Conservation (phyloP, 2,113 vertebrate species). For the Mobula birostris region DNA sequence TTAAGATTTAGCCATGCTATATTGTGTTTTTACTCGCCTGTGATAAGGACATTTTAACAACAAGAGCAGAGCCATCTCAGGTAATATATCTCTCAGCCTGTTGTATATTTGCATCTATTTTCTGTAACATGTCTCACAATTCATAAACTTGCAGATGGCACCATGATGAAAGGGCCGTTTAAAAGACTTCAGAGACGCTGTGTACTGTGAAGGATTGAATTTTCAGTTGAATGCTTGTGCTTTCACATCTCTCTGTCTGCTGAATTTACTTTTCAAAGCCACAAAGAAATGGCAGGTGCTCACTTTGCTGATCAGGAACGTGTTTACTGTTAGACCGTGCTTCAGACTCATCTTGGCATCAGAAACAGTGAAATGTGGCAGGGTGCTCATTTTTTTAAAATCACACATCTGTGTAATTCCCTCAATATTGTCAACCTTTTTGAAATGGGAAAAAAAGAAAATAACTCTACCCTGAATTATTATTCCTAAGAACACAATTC, state of each 20-base stretch:
- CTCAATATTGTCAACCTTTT: neutral
- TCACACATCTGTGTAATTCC: neutral
- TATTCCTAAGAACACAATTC: neutral
- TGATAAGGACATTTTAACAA: constrained; percentile 61
- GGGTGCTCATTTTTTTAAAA: neutral
- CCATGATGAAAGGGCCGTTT: constrained; percentile 72
- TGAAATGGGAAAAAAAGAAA: neutral
- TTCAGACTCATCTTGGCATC: neutral
- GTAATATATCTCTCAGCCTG: constrained; percentile 63
- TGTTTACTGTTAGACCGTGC: constrained; percentile 47
- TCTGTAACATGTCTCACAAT: constrained; percentile 58
- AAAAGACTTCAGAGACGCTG: constrained; percentile 64
- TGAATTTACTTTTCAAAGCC: constrained; percentile 58
- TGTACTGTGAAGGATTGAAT: constrained; percentile 73
- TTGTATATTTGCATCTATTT: constrained; percentile 62
- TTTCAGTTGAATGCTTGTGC: constrained; percentile 72
- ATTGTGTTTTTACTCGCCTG: constrained; percentile 51
- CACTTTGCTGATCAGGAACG: constrained; percentile 49
- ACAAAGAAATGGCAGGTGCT: constrained; percentile 50
- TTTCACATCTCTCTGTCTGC: constrained; percentile 59
- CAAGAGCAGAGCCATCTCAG: constrained; percentile 57
- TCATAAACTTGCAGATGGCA: constrained; percentile 61
- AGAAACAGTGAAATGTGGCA: neutral
- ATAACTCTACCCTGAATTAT: neutral
- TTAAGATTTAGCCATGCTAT: constrained; percentile 45